phyloP scores from a whole-genome alignment of 2,797 vertebrate species.

The Tamandua tetradactyla region DNA sequence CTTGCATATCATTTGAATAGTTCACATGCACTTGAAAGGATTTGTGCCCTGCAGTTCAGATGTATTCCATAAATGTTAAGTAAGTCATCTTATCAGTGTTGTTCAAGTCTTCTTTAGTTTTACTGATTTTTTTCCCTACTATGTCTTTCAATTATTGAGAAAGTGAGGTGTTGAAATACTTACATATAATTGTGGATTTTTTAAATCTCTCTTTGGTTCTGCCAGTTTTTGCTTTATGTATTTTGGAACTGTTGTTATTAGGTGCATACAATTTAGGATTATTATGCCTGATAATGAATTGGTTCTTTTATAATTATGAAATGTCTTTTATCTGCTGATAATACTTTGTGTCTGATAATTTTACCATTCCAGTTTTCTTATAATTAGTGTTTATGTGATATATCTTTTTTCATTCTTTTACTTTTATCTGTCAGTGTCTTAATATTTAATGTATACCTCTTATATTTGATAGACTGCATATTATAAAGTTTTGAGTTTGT shows the following conservation, averaged over 20 bases:
- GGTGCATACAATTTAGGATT: not conserved
- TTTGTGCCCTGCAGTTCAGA: not conserved
- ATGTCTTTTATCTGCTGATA: not conserved
- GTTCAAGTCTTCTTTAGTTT: not conserved
- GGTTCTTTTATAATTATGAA: not conserved
- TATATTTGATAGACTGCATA: not conserved
- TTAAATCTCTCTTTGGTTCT: not conserved
- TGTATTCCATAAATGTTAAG: not conserved
- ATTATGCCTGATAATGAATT: not conserved
- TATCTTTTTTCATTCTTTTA: not conserved
- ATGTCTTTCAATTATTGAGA: not conserved
- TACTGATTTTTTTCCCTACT: not conserved
- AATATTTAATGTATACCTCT: not conserved
- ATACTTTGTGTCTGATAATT: not conserved
- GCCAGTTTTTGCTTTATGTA: not conserved
- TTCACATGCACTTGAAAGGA: not conserved
- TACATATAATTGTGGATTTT: not conserved
- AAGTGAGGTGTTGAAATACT: not conserved
- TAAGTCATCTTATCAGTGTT: not conserved
- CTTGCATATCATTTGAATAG: not conserved
- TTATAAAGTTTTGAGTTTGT: not conserved
- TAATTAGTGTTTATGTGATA: not conserved
- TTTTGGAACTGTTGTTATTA: not conserved
- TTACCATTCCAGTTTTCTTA: not conserved
- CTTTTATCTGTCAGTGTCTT: not conserved